Conservation (phyloP, 2,113 vertebrate genomes). For the Lophura nycthemera region DNA sequence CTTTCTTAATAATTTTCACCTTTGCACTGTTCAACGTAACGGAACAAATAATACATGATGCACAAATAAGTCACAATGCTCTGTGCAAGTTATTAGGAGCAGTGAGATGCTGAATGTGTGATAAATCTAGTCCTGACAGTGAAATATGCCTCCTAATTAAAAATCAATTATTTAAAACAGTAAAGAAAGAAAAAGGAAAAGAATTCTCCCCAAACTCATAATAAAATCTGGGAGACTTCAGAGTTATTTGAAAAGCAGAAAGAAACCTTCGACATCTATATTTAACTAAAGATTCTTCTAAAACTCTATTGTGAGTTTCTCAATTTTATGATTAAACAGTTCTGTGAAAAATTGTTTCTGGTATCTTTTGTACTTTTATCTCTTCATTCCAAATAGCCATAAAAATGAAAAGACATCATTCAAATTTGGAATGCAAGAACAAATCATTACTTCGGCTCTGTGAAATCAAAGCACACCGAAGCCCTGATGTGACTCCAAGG, state of each 20-base stretch:
- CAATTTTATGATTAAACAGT: conserved; percentile 45
- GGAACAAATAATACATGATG: neutral
- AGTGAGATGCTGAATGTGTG: neutral
- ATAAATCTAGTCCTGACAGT: conserved; percentile 38
- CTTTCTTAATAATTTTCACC: neutral
- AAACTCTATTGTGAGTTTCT: neutral
- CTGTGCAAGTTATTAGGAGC: conserved; percentile 4
- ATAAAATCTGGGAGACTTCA: conserved; percentile 46
- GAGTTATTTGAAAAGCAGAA: conserved; percentile 51
- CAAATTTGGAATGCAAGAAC: neutral
- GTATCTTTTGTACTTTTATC: conserved; percentile 43
- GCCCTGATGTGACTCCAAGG: neutral
- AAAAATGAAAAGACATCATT: conserved; percentile 10
- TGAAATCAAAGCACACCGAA: neutral
- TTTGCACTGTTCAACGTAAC: neutral
- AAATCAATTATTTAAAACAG: conserved; percentile 68
- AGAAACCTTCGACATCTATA: conserved; percentile 48
- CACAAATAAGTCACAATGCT: conserved; percentile 23
- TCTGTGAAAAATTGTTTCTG: conserved; percentile 42
- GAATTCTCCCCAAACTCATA: conserved; percentile 33
- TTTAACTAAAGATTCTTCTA: conserved; percentile 46
- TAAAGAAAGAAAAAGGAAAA: conserved; percentile 42
- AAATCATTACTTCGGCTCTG: neutral
- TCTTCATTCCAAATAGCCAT: neutral
- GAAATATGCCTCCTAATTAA: conserved; percentile 63